These are phyloP conservation scores for Clarias platycephalus DNA, from an alignment of 2,797 vertebrate genomes.

Conservation along the genomic window DNA sequence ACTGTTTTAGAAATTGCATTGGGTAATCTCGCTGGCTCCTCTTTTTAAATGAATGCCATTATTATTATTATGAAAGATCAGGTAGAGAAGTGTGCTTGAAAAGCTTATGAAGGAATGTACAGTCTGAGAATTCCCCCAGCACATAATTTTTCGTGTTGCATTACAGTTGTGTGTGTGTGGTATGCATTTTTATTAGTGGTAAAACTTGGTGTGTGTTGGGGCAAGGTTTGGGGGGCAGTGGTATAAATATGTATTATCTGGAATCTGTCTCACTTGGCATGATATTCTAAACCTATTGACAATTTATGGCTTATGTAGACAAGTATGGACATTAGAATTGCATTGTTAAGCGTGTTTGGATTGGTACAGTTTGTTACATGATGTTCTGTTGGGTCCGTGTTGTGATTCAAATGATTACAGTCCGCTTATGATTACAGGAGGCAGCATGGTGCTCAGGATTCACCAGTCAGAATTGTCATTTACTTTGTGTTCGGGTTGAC, in stretches of 20 bases:
- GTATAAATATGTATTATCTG: background rate
- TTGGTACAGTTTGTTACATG: too few species aligned
- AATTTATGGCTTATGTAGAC: background rate
- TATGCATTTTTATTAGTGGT: background rate
- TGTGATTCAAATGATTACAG: too few species aligned
- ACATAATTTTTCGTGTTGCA: background rate
- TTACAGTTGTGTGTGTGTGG: background rate
- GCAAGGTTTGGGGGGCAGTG: background rate
- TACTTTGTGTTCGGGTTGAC: too few species aligned
- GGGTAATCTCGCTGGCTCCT: slow-evolving; percentile 42
- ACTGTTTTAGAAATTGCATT: slow-evolving; percentile 43
- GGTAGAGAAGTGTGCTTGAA: slow-evolving; percentile 47
- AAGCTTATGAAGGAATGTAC: background rate
- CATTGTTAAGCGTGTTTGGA: too few species aligned
- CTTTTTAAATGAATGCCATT: slow-evolving; percentile 47
- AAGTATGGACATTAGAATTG: too few species aligned
- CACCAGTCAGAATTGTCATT: too few species aligned
- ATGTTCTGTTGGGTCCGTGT: too few species aligned
- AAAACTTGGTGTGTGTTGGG: background rate
- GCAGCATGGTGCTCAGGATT: too few species aligned
- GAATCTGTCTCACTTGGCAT: background rate
- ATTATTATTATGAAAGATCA: slow-evolving; percentile 52
- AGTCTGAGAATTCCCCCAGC: background rate
- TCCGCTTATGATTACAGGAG: too few species aligned
- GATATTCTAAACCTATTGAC: background rate